Conservation (phyloP, 2,797 vertebrate genomes). For the Onychomys arenicola region DNA sequence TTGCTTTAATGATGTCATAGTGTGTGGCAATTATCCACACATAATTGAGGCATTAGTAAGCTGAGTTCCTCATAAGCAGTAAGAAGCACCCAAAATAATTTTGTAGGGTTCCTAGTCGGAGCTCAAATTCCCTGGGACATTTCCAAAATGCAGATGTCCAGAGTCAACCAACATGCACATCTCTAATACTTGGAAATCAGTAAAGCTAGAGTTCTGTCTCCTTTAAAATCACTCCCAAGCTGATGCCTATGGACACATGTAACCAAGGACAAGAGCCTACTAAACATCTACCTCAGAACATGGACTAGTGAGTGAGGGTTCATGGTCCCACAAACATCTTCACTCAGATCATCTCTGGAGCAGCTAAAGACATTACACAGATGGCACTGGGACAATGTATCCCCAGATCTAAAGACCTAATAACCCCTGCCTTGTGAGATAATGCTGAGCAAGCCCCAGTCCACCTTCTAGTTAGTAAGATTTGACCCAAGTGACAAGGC, state of each 20-base stretch:
- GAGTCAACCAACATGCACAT: neutral
- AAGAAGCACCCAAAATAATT: neutral
- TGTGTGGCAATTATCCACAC: neutral
- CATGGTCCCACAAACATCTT: neutral
- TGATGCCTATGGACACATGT: neutral
- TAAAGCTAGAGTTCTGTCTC: neutral
- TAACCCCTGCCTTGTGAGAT: neutral
- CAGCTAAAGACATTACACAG: neutral
- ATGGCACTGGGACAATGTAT: neutral
- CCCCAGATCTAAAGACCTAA: neutral
- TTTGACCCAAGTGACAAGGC: conserved; percentile 8
- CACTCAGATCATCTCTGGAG: neutral
- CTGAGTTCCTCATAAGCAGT: neutral
- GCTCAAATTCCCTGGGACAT: neutral
- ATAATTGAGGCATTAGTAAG: neutral
- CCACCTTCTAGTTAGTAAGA: neutral
- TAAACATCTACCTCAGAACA: neutral
- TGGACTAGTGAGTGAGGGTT: neutral
- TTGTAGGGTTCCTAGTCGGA: neutral
- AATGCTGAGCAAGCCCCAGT: neutral
- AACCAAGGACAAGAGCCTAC: neutral
- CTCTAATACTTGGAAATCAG: neutral
- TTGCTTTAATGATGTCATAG: neutral
- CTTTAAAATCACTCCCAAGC: neutral
- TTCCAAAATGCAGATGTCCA: neutral